These are phyloP conservation scores for Argyrosomus regius DNA, from an alignment of 2,797 vertebrate genomes.

Conservation along the genomic window DNA sequence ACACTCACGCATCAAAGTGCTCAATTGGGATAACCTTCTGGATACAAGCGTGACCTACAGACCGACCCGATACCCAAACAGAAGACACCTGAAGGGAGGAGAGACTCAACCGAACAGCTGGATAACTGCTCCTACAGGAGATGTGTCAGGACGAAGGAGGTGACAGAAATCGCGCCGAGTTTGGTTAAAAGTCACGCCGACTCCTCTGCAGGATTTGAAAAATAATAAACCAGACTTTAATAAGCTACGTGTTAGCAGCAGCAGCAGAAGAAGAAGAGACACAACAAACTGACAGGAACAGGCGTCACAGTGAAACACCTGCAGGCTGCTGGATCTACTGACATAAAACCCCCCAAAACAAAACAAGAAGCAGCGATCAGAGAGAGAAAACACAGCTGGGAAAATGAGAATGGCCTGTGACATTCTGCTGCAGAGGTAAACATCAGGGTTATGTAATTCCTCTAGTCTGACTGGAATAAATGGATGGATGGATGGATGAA, in stretches of 20 bases:
- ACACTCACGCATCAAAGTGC: constrained; percentile 84
- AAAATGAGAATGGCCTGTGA: constrained; percentile 87
- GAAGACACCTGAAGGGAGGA: constrained; percentile 22
- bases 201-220: constrained; percentile 29
- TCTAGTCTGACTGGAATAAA: constrained; percentile 36
- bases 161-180: constrained; percentile 37
- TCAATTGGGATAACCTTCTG: constrained; percentile 84
- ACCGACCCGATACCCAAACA: constrained; percentile 8
- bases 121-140: constrained; percentile 40
- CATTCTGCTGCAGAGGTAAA: constrained; percentile 90
- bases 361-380: constrained; percentile 37
- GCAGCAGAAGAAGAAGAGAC: constrained; percentile 11
- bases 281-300: constrained; percentile 29
- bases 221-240: constrained; percentile 21
- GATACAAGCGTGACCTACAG: constrained; percentile 24
- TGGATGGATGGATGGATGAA: background rate
- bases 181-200: constrained; percentile 43
- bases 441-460: constrained; percentile 59
- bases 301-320: constrained; percentile 25
- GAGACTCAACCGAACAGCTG: constrained; percentile 31
- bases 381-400: constrained; percentile 55
- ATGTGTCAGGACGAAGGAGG: constrained; percentile 50
- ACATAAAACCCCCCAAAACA: constrained; percentile 9
- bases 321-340: constrained; percentile 43
- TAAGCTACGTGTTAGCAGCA: constrained; percentile 22